Percentiles rank a stretch among this genome's conserved stretches.
Evolutionary conservation across 92 coral and sea anemone genomes (phyloP).

Genomic region (Palythoa caribaeorum): DNA sequence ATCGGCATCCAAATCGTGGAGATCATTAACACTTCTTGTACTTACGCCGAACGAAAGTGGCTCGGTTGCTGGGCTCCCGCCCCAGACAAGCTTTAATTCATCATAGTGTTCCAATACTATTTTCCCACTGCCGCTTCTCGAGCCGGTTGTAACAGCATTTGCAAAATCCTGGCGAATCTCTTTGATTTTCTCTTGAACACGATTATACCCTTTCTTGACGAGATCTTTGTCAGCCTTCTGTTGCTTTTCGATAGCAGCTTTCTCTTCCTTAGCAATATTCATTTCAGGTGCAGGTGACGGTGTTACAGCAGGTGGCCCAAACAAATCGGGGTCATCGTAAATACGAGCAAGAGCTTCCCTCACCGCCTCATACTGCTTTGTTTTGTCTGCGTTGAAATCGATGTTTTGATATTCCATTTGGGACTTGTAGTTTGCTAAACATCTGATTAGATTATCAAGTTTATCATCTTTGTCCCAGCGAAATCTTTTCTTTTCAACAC

Average conservation of each 20-base stretch:
- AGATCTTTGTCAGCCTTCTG: conserved; percentile 32
- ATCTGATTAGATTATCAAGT: conserved; percentile 27
- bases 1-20: neutral
- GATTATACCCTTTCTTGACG: conserved; percentile 38
- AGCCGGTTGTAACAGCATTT: neutral
- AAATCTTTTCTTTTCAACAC: too few species aligned
- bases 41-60: conserved; percentile 56
- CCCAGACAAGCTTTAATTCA: conserved; percentile 53
- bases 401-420: conserved; percentile 59
- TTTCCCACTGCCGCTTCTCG: conserved; percentile 68
- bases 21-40: conserved; percentile 40
- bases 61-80: conserved; percentile 67
- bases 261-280: neutral
- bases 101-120: conserved; percentile 65
- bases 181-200: conserved; percentile 44
- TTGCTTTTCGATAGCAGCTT: neutral
- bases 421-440: conserved; percentile 50
- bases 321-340: conserved; percentile 43
- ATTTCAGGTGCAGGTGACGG: conserved; percentile 12
- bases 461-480: conserved; percentile 25
- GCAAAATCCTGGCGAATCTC: conserved; percentile 45
- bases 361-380: conserved; percentile 62
- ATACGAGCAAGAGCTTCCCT: conserved; percentile 53
- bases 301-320: conserved; percentile 36
- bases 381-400: conserved; percentile 58